Evolutionary conservation across 2,797 vertebrate species (phyloP), one percentile per base, ranked within the genome.

Genomic region (Acrocephalus scirpaceus): DNA sequence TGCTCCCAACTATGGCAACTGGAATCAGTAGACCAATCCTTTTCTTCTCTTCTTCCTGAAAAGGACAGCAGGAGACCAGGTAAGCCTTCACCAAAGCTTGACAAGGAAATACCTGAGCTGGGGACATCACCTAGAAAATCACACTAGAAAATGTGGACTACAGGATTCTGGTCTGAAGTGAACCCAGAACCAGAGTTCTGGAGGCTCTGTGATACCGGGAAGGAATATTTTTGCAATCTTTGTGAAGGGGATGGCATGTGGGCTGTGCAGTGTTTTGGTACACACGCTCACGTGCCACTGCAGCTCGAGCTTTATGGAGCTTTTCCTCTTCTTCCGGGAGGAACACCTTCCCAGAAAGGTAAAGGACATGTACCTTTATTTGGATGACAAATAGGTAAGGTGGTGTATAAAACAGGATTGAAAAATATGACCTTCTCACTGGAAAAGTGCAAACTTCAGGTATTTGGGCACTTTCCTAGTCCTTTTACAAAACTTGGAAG

Each of bases 171-270:
- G 23, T 73, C 25, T 22, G 44, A 75, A 78, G 36, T 19, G 44
- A 86, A n/a, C 10, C 21, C 47, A 40, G 34, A 71, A 16, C 2
- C 42, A 7, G n/a, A 32, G 56, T 15, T 51, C 23, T 44, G 45
- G 54, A 48, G 29, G 47, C 48, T 84, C 86, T 36, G 66, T 44
- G 66, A 11, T 15, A 3, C 16, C 8, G n/a, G 26, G 32, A 25
- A 56, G 18, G 10, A n/a, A 15, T 17, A 15, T 67, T 74, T 79
- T 38, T 67, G 53, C 25, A 36, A 0, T 14, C 12, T 69, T 69
- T 50, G 3, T 1, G 4, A 38, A 8, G 27, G 20, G 34, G 67
- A 1, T 48, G 45, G 0, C 12, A 8, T 40, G 25, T 5, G 1
- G 50, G 50, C 60, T 84, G 65, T 40, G 62, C 77, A 23, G 26